Evolutionary conservation across 2,888 invertebrate species (phyloP).

Genomic region (Thereva unica): DNA sequence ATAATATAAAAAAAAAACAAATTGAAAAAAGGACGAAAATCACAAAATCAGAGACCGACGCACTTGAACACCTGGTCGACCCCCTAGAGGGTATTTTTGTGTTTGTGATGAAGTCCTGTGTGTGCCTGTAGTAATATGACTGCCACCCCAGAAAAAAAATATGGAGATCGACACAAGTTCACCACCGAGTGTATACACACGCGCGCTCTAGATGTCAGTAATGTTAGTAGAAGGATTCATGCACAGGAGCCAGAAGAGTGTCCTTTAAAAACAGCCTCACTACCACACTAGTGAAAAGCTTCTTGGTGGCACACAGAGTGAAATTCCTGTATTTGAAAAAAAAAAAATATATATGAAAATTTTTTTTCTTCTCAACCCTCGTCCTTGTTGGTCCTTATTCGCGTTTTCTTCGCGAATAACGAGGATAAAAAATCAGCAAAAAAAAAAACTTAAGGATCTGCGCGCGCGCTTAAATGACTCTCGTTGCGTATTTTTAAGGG

Average conservation of each 20-base stretch:
- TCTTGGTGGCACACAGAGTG: constrained; percentile 14
- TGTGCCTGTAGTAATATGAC: neutral
- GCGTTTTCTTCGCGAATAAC: constrained; percentile 25
- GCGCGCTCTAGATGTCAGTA: constrained; percentile 1
- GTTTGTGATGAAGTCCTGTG: constrained; percentile 7
- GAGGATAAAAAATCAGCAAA: neutral
- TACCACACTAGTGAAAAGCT: constrained; percentile 30
- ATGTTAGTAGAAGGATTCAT: constrained; percentile 17
- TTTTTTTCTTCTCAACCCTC: constrained; percentile 32
- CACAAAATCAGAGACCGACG: constrained; percentile 41
- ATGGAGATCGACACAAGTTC: neutral
- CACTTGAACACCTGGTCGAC: constrained; percentile 46
- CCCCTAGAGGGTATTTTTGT: constrained; percentile 42
- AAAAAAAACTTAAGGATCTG: constrained; percentile 10
- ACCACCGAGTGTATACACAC: constrained; percentile 13
- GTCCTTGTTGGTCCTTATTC: constrained; percentile 10
- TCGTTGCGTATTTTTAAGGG: constrained; percentile 28
- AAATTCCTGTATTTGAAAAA: constrained; percentile 4
- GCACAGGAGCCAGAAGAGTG: constrained; percentile 17
- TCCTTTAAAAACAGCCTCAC: constrained; percentile 31
- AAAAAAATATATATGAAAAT: constrained; percentile 14
- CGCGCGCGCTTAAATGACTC: constrained; percentile 20
- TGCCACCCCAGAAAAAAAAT: constrained; percentile 19
- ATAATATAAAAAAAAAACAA: constrained; percentile 4
- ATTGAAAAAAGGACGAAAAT: constrained; percentile 4